phyloP scores from a whole-genome alignment of 2,797 vertebrate genomes.

The Octomys mimax region DNA sequence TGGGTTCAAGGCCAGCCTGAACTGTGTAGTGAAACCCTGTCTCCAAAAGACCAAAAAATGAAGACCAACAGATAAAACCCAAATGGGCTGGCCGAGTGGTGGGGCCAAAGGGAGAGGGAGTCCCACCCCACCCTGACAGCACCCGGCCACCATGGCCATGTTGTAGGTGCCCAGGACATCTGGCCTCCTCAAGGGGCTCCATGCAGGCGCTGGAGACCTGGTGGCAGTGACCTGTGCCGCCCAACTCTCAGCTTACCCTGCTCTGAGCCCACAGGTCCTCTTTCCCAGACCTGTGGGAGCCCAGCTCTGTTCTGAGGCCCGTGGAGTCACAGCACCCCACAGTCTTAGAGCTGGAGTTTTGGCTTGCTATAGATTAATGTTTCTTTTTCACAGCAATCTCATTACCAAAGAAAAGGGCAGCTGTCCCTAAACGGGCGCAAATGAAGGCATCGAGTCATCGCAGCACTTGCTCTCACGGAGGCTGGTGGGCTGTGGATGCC shows the following conservation, averaged over 20 bases:
- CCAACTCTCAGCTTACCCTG: neutral
- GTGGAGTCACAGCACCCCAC: neutral
- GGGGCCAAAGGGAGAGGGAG: neutral
- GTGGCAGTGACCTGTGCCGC: neutral
- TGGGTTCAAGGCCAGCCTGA: neutral
- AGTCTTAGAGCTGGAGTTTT: neutral
- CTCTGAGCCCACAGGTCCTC: neutral
- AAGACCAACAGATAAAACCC: constrained; percentile 7
- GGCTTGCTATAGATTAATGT: neutral
- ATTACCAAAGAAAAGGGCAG: neutral
- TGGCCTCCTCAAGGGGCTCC: neutral
- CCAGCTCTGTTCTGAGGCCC: neutral
- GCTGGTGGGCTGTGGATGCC: neutral
- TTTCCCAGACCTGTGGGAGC: neutral
- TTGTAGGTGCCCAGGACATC: neutral
- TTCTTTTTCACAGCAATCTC: constrained; percentile 33
- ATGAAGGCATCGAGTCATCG: neutral
- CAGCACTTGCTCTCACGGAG: neutral
- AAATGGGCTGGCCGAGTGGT: neutral
- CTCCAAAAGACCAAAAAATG: neutral
- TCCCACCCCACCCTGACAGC: neutral
- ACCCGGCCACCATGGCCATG: neutral
- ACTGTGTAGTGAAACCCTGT: neutral
- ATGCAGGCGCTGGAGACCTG: neutral
- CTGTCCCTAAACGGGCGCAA: neutral